These are phyloP conservation scores for Takifugu ocellatus DNA, from an alignment of 2,797 vertebrate genomes.

Conservation along the genomic window DNA sequence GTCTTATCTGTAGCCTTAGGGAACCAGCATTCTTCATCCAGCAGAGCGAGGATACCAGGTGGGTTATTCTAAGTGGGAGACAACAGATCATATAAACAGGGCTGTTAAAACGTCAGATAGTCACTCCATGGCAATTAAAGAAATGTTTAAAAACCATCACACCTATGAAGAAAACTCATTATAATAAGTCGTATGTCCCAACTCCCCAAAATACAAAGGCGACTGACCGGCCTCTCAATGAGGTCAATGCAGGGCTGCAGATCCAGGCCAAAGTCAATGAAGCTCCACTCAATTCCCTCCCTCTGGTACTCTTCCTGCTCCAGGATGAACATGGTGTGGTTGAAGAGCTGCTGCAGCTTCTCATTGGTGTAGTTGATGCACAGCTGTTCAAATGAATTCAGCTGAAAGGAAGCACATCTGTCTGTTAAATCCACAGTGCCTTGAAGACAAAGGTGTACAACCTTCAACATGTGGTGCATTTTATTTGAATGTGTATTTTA, in stretches of 20 bases:
- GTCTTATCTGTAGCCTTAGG: slow-evolving; percentile 98
- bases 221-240: slow-evolving; percentile 90
- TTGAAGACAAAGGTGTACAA: not conserved
- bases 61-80: slow-evolving; percentile 83
- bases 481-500: not conserved
- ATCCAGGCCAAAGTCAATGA: slow-evolving; percentile 97
- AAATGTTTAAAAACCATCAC: not conserved
- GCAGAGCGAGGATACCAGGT: slow-evolving; percentile 90
- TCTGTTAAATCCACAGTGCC: too few species aligned
- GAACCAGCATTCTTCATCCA: slow-evolving; percentile 99
- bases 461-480: not conserved
- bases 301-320: slow-evolving; percentile 99
- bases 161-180: not conserved
- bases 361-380: slow-evolving; percentile 99
- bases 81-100: not conserved
- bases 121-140: not conserved
- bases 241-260: slow-evolving; percentile 98
- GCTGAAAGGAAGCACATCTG: slow-evolving; percentile 39
- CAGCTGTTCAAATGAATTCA: slow-evolving; percentile 97
- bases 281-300: slow-evolving; percentile 99
- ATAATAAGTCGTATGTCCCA: not conserved
- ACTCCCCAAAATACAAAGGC: not conserved
- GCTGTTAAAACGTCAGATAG: not conserved
- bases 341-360: slow-evolving; percentile 98
- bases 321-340: slow-evolving; percentile 99